Base-by-base conservation (phyloP, 1,140 invertebrate genomes). In the Drosophila azteca region DNA sequence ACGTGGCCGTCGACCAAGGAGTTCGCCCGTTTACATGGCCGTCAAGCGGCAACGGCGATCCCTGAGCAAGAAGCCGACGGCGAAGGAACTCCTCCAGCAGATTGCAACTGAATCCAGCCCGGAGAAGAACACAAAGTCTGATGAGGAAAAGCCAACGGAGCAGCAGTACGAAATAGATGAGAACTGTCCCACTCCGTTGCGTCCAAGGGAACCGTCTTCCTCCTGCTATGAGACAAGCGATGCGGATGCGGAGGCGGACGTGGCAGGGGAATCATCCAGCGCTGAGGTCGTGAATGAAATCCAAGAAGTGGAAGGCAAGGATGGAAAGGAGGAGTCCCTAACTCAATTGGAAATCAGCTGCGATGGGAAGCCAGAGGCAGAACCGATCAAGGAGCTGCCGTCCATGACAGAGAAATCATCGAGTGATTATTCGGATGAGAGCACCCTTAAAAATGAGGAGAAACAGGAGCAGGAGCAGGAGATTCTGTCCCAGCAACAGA, bases 41-140 rank as follows among this genome's bases (percentile, higher is more conserved):
- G 44, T 31, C 3, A 85, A 74, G 26, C 53, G 70, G 4, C 13
- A 57, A 17, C 45, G 24, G n/a, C 64, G 77, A 22, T 46, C 39
- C 3, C 11, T 52, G 17, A 44, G 9, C n/a, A 50, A 15, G 15
- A 72, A 29, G 13, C 43, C 46, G 48, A 1, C 6, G 7, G 9
- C 15, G 13, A n/a, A 22, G 11, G 35, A 39, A 11, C 35, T 13
- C 0, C 9, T 39, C 11, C 15, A 1, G 11, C 15, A 60, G 26
- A 17, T 24, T 2, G 2, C 2, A 7, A 29, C 6, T 8, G 24
- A 54, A 6, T 31, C 0, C 8, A 20, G 43, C 26, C 2, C 13
- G 9, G 11, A 1, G 48, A 26, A 54, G 51, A 66, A 39, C 2
- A 48, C 13, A 52, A 61, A 48, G 57, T 58, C 50, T 71, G 44